phyloP scores from a whole-genome alignment of 2,113 vertebrate genomes.

The Cryptotis parvus region DNA sequence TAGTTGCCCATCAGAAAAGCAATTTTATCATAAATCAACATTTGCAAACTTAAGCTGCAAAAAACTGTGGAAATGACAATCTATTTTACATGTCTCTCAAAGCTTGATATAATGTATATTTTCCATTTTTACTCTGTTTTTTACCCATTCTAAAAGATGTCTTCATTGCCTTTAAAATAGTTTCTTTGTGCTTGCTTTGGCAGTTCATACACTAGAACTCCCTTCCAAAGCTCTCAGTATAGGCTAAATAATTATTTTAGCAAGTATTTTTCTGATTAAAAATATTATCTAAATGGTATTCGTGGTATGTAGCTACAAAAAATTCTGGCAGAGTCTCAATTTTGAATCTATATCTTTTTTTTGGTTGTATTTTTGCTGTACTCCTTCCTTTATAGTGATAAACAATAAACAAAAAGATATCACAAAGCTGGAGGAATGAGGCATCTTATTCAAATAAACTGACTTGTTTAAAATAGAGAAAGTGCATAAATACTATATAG shows the following conservation, averaged over 20 bases:
- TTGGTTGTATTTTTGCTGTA: background rate
- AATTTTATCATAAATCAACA: background rate
- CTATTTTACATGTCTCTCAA: background rate
- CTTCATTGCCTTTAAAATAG: background rate
- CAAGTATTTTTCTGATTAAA: background rate
- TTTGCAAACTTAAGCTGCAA: background rate
- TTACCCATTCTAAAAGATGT: background rate
- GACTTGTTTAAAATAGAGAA: background rate
- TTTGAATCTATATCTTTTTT: background rate
- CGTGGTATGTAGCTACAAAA: background rate
- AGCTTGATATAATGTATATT: background rate
- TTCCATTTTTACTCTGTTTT: background rate
- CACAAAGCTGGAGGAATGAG: background rate
- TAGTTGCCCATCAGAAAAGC: background rate
- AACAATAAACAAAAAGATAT: background rate
- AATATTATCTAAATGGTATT: background rate
- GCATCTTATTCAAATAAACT: slow-evolving; percentile 1
- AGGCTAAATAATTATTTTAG: background rate
- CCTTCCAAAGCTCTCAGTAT: background rate
- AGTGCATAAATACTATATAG: background rate
- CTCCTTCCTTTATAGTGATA: background rate
- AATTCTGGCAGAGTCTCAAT: background rate
- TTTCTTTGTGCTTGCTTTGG: background rate
- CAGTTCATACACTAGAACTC: background rate
- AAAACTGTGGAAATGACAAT: background rate